Base-by-base conservation (phyloP, 1,140 invertebrate species). In the Plodia interpunctella region DNA sequence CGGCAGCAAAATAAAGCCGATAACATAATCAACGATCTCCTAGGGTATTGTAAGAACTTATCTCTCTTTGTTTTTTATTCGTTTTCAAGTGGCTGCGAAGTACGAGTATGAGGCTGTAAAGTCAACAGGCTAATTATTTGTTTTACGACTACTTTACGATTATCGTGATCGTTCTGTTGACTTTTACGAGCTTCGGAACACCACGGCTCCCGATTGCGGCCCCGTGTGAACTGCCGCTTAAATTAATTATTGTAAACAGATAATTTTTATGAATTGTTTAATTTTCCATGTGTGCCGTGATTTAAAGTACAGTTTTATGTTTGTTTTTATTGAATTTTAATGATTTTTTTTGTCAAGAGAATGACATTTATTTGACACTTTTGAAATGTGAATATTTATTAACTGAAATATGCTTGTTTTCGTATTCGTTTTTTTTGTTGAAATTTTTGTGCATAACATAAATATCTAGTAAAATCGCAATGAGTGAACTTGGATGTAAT, bases 81-180 rank as follows among this genome's bases (percentile, higher is more conserved):
- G 13, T 53, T 25, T 25, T 53, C 21, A 53, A 53, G 51, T 53
- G 21, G 18, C 13, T 15, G 51, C 17, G 5, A 53, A 25, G 51
- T 18, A 25, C 25, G 10, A 53, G 25, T 18, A 25, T 53, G 10
- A 53, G 25, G 51, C 51, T 53, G 19, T 53, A 64, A 63, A 62
- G 62, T 65, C 38, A 61, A 51, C 52, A 32, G 44, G 59, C 70
- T 86, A 85, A 84, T 86, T 83, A 81, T 88, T 87, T 86, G 83
- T 87, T 87, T 87, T 82, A 87, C 83, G 84, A 77, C 76, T 76
- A 69, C 63, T 85, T 88, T 83, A 88, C 78, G 83, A 86, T 68
- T 66, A 78, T 78, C 72, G 66, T 76, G 66, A 76, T 80, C 79
- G 76, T 84, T 79, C 81, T 78, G 61, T 81, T 76, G 80, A 84